Conservation (phyloP, 2,888 invertebrate genomes). For the Drosophila helvetica region DNA sequence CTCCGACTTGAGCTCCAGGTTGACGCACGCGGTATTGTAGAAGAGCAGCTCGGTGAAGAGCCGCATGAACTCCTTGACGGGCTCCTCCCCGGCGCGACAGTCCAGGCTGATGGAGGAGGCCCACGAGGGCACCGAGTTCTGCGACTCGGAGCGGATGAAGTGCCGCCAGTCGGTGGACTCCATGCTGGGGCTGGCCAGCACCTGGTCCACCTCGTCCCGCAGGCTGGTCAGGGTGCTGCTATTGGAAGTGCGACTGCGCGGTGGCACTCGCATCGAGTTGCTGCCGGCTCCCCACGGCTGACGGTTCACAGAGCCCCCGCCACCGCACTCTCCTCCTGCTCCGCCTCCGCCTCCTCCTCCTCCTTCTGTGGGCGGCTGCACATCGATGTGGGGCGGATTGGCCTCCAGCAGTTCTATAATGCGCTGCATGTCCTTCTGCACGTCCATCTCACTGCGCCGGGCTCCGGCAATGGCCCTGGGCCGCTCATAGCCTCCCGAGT, state of each 20-base stretch:
- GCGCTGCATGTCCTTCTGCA: conserved; percentile 79
- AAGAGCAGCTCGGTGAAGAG: conserved; percentile 87
- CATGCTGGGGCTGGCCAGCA: conserved; percentile 85
- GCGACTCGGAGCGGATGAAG: conserved; percentile 85
- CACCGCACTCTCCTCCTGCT: conserved; percentile 6
- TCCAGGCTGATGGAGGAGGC: conserved; percentile 87
- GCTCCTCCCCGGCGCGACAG: conserved; percentile 86
- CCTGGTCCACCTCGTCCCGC: conserved; percentile 85
- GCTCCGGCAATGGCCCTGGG: conserved; percentile 79
- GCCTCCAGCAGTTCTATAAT: conserved; percentile 74
- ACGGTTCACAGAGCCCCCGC: conserved; percentile 15
- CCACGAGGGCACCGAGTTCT: conserved; percentile 87
- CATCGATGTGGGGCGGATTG: conserved; percentile 79
- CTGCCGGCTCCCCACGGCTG: conserved; percentile 50
- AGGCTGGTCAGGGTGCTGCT: conserved; percentile 86
- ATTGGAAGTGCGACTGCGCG: conserved; percentile 81
- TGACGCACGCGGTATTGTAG: conserved; percentile 85
- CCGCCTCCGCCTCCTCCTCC: conserved; percentile 25
- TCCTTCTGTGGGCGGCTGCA: conserved; percentile 79
- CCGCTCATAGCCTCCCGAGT: conserved; percentile 79
- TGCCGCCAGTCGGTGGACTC: conserved; percentile 85
- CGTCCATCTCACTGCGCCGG: conserved; percentile 81
- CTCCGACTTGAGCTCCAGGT: conserved; percentile 87
- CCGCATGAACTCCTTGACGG: conserved; percentile 88
- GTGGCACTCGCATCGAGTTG: conserved; percentile 70